Conservation (phyloP, 2,797 vertebrate genomes). For the Squalus acanthias region DNA sequence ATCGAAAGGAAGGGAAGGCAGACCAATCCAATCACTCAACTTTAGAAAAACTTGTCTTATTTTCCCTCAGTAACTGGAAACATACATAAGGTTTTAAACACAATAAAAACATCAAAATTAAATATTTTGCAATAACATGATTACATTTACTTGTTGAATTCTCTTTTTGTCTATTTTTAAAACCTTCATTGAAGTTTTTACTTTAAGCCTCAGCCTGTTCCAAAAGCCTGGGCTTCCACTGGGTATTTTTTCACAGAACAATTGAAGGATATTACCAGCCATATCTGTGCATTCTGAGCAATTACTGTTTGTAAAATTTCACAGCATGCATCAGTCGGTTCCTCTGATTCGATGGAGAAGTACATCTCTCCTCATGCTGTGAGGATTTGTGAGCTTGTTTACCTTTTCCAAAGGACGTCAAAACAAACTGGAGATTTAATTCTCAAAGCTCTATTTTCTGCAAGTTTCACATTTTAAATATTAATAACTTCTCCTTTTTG, state of each 20-base stretch:
- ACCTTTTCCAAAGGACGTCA: not conserved
- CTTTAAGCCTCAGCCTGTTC: not conserved
- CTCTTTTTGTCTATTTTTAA: not conserved
- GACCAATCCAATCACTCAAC: not conserved
- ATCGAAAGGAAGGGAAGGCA: not conserved
- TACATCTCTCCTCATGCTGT: not conserved
- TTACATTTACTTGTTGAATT: not conserved
- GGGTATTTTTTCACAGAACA: not conserved
- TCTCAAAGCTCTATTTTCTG: not conserved
- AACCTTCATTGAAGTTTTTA: not conserved
- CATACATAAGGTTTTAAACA: not conserved
- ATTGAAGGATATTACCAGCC: not conserved
- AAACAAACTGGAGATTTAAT: not conserved
- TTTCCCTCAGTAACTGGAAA: not conserved
- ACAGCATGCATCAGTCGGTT: not conserved
- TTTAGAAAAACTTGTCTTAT: not conserved
- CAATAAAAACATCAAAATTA: not conserved
- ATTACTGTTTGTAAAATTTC: not conserved
- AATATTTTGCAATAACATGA: not conserved
- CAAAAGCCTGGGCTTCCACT: not conserved
- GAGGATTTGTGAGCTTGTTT: conserved; percentile 21
- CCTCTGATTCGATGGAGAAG: not conserved
- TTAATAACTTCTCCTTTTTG: not conserved
- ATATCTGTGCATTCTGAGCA: not conserved
- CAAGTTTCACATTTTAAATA: not conserved